A percentile compares a stretch with the other conserved stretches of the same genome.
phyloP scores from a whole-genome alignment of 2,797 vertebrate genomes.

The Myiothlypis chrysogaster region DNA sequence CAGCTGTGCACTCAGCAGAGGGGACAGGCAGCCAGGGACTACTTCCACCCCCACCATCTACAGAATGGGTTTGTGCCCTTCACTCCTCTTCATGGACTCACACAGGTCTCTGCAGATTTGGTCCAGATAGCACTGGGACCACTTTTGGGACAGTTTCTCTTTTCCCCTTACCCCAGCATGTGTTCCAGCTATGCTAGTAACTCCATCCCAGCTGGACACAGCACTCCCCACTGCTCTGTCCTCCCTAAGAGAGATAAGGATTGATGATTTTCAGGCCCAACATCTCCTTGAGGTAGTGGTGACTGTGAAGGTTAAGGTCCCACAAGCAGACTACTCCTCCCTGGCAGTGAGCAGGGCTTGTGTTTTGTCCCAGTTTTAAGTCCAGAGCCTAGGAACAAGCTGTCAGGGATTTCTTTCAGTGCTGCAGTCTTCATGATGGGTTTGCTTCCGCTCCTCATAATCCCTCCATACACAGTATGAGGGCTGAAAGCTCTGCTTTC shows the following conservation, averaged over 20 bases:
- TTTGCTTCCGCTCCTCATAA: not conserved
- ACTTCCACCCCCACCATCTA: too few species aligned
- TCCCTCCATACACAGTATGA: accelerated
- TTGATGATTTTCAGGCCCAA: not conserved
- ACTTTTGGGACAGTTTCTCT: not conserved
- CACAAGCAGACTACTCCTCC: not conserved
- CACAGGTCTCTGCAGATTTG: not conserved
- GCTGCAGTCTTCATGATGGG: not conserved
- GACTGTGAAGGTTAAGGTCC: not conserved
- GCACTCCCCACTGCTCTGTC: not conserved
- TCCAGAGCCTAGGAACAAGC: not conserved
- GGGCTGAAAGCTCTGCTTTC: not conserved
- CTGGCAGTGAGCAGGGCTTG: not conserved
- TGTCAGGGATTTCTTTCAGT: not conserved
- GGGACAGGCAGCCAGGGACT: not conserved
- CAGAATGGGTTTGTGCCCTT: not conserved
- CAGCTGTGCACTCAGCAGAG: not conserved
- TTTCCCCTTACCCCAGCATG: not conserved
- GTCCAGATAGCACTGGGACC: not conserved
- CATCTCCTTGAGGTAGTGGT: accelerated
- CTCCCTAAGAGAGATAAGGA: accelerated
- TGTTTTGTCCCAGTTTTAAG: not conserved
- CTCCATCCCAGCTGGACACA: not conserved
- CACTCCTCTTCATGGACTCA: not conserved
- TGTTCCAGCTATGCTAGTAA: accelerated